Percentiles rank a stretch among this genome's conserved stretches.
These are phyloP conservation scores for Lutjanus argentimaculatus DNA, from an alignment of 2,797 vertebrate species.

Conservation along the genomic window DNA sequence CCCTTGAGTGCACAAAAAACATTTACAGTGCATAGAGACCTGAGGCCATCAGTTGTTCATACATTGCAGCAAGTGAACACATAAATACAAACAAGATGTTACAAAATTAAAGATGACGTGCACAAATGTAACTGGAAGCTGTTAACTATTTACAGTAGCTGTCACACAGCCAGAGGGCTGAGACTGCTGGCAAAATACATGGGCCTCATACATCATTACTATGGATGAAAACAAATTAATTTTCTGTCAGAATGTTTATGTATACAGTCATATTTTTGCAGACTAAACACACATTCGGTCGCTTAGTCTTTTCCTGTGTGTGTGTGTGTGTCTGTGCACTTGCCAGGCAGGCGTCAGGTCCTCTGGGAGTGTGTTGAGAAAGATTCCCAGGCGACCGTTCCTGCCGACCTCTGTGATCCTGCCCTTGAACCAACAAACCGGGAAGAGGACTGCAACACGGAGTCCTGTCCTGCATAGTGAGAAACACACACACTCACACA, in stretches of 20 bases:
- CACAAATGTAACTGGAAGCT: not conserved
- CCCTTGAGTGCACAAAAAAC: too few relatives aligned
- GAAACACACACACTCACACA: too few relatives aligned
- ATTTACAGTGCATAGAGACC: not conserved
- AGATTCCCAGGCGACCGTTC: conserved; percentile 68
- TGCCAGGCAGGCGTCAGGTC: conserved; percentile 77
- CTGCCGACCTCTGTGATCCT: conserved; percentile 78
- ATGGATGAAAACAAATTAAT: not conserved
- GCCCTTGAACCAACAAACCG: conserved; percentile 61
- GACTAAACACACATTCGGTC: conserved; percentile 4
- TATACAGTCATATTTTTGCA: not conserved
- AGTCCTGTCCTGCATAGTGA: conserved; percentile 84
- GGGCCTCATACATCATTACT: not conserved
- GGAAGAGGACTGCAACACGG: conserved; percentile 80
- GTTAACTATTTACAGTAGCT: not conserved
- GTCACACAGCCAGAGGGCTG: not conserved
- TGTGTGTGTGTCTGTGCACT: conserved; percentile 35
- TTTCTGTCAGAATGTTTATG: not conserved
- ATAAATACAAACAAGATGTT: not conserved
- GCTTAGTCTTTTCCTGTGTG: not conserved
- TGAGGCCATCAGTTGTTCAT: not conserved
- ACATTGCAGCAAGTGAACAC: not conserved
- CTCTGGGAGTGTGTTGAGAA: conserved; percentile 80
- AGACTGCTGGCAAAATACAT: not conserved
- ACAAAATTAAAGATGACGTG: not conserved